A percentile compares a stretch with the other conserved stretches of the same genome.
Conservation (phyloP, 2,113 vertebrate species). For the Sylvia atricapilla region DNA sequence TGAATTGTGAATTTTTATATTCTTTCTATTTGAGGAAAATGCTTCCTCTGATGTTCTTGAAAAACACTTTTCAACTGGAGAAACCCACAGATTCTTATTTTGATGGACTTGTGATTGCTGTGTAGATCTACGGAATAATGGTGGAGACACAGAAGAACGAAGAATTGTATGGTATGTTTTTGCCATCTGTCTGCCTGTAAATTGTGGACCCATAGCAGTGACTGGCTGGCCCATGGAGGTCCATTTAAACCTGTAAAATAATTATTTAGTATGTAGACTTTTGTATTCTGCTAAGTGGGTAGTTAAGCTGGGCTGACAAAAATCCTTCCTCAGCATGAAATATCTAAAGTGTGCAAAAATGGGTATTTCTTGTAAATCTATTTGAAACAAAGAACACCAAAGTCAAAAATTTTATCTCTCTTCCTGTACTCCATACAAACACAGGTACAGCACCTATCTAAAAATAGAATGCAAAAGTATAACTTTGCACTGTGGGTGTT, state of each 20-base stretch:
- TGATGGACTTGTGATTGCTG: neutral
- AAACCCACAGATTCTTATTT: slow-evolving; percentile 34
- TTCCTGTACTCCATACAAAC: neutral
- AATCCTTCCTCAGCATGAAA: neutral
- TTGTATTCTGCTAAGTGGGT: neutral
- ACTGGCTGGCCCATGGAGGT: neutral
- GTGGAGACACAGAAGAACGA: neutral
- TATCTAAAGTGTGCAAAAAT: neutral
- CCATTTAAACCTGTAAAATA: neutral
- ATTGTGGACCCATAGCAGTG: neutral
- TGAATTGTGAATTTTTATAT: slow-evolving; percentile 56
- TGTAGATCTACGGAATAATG: neutral
- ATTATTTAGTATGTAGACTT: neutral
- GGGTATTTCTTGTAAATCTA: neutral
- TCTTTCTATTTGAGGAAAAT: slow-evolving; percentile 42
- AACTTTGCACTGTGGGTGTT: neutral
- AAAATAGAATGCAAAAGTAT: neutral
- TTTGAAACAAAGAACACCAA: neutral
- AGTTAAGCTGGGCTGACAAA: neutral
- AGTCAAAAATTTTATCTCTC: neutral
- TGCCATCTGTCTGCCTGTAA: slow-evolving; percentile 15
- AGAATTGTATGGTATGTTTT: neutral
- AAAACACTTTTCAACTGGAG: slow-evolving; percentile 26
- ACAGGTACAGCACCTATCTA: neutral
- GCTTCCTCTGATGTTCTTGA: slow-evolving; percentile 38